phyloP scores from a whole-genome alignment of 2,113 vertebrate species.

The Neotragus moschatus region DNA sequence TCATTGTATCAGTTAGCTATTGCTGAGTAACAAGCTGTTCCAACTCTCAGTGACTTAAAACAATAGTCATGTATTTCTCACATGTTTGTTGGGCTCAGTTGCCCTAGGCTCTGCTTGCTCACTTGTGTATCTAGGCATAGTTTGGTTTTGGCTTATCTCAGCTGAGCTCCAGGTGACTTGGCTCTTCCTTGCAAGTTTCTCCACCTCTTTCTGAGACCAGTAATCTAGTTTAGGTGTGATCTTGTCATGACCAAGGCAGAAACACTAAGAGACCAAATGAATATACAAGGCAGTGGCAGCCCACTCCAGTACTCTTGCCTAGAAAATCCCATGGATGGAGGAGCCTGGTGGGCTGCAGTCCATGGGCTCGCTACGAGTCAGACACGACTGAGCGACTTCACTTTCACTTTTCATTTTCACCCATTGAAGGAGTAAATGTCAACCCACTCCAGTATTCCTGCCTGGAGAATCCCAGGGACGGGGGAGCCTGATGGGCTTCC shows the following conservation, averaged over 20 bases:
- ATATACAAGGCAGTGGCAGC: neutral
- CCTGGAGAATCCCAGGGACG: neutral
- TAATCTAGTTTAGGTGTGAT: neutral
- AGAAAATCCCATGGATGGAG: neutral
- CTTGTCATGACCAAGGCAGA: neutral
- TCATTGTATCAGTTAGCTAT: neutral
- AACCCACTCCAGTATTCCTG: neutral
- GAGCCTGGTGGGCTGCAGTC: neutral
- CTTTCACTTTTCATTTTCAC: neutral
- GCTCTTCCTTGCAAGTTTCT: neutral
- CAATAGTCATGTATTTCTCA: neutral
- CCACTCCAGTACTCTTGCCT: neutral
- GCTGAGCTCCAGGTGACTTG: neutral
- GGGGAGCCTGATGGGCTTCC: accelerated
- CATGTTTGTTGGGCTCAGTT: neutral
- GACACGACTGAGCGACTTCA: neutral
- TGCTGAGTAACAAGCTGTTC: neutral
- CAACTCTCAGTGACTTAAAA: neutral
- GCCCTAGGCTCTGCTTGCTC: neutral
- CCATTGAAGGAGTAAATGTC: neutral
- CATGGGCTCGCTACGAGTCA: accelerated
- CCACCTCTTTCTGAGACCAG: neutral
- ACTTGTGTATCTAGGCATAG: neutral
- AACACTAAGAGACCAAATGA: neutral
- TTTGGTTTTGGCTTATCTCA: neutral